Evolutionary conservation across 2,113 vertebrate genomes (phyloP).

Genomic region (Lontra canadensis): DNA sequence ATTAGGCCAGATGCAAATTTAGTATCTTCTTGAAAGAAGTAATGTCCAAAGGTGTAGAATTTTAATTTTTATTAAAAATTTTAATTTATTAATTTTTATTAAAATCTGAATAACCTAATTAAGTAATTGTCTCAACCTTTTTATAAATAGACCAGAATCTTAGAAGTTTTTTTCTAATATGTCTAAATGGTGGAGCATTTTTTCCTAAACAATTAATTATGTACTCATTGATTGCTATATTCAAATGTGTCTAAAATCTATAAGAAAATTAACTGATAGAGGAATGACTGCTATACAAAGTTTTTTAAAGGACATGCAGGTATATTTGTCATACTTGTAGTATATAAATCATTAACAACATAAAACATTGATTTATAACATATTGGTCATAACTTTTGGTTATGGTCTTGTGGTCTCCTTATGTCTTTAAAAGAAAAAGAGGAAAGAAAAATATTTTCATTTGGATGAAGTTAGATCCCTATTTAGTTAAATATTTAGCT

Average conservation of each 20-base stretch:
- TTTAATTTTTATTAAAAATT: constrained; percentile 9
- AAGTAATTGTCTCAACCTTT: neutral
- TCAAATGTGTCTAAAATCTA: neutral
- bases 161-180: neutral
- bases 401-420: neutral
- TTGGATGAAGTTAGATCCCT: neutral
- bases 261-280: neutral
- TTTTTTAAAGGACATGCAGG: neutral
- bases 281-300: neutral
- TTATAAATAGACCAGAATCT: neutral
- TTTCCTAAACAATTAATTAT: neutral
- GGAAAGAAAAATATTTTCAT: neutral
- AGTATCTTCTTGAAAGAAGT: neutral
- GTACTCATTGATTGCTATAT: neutral
- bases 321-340: neutral
- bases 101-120: neutral
- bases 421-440: neutral
- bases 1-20: constrained; percentile 25
- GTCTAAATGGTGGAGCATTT: neutral
- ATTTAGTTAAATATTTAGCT: neutral
- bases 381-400: neutral
- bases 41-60: constrained; percentile 16
- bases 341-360: neutral
- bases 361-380: neutral
- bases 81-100: neutral